phyloP scores from a whole-genome alignment of 1,140 invertebrate genomes.

The Nixonia krombeini region DNA sequence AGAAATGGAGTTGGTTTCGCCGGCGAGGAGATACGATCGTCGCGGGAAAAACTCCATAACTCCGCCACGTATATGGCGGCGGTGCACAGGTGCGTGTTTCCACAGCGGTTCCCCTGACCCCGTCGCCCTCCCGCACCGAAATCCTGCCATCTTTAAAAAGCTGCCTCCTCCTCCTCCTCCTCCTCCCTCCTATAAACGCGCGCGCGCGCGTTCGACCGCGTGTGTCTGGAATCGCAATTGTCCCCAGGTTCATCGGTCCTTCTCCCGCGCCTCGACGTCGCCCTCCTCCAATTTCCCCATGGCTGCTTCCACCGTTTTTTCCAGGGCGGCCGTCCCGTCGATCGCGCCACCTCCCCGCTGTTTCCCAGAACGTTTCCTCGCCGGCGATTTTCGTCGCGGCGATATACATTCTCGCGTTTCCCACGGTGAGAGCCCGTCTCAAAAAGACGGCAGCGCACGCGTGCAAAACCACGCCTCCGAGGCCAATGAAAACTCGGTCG shows the following conservation, averaged over 20 bases:
- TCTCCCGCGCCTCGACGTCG: slow-evolving; percentile 15
- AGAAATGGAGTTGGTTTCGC: slow-evolving; percentile 68
- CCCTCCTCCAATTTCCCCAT: slow-evolving; percentile 12
- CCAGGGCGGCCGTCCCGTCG: too few relatives aligned
- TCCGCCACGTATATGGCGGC: slow-evolving; percentile 65
- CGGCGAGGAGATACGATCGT: slow-evolving; percentile 64
- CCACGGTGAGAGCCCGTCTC: neutral
- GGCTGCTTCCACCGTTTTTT: neutral
- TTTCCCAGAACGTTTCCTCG: neutral
- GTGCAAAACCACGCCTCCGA: slow-evolving; percentile 46
- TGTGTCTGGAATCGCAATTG: slow-evolving; percentile 60
- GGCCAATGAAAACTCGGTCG: slow-evolving; percentile 49
- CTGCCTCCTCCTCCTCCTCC: slow-evolving; percentile 35
- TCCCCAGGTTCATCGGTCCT: too few relatives aligned
- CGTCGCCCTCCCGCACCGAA: slow-evolving; percentile 27
- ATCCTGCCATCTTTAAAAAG: slow-evolving; percentile 2
- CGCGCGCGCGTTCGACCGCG: too few relatives aligned
- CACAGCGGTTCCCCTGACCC: slow-evolving; percentile 27
- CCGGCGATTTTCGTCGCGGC: too few relatives aligned
- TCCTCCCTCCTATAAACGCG: too few relatives aligned
- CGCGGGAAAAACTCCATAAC: slow-evolving; percentile 68
- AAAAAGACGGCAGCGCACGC: slow-evolving; percentile 8
- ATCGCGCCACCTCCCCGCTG: too few relatives aligned
- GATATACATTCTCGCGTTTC: too few relatives aligned
- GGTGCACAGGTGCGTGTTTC: slow-evolving; percentile 63